A percentile compares a stretch with the other conserved stretches of the same genome.
phyloP scores from a whole-genome alignment of 2,888 invertebrate genomes.

The Nomada fabriciana region DNA sequence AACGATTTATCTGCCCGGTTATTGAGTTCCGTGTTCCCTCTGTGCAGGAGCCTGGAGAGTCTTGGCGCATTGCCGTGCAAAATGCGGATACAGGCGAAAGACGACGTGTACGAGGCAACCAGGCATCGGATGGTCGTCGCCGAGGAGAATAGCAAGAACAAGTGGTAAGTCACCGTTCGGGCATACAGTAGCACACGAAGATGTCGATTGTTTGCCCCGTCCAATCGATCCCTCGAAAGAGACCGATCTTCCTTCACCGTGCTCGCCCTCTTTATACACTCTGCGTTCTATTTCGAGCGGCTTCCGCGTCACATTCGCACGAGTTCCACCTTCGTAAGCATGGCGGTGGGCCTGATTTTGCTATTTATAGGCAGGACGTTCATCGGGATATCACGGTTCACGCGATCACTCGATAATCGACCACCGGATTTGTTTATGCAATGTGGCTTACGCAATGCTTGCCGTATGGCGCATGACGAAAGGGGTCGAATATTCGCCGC shows the following conservation, averaged over 20 bases:
- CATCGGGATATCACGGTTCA: slow-evolving; percentile 4
- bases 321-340: slow-evolving; percentile 18
- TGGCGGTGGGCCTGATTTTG: neutral
- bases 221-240: slow-evolving; percentile 40
- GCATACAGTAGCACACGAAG: neutral
- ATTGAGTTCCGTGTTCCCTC: slow-evolving; percentile 18
- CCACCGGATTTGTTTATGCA: slow-evolving; percentile 2
- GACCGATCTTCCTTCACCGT: slow-evolving; percentile 28
- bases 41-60: slow-evolving; percentile 89
- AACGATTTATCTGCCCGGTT: slow-evolving; percentile 11
- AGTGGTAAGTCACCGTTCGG: slow-evolving; percentile 88
- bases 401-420: slow-evolving; percentile 21
- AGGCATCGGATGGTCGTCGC: slow-evolving; percentile 96
- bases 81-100: slow-evolving; percentile 97
- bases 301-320: slow-evolving; percentile 38
- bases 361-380: slow-evolving; percentile 15
- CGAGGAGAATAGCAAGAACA: slow-evolving; percentile 96
- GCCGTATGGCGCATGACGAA: too few relatives aligned
- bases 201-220: slow-evolving; percentile 1
- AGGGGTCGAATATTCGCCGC: neutral
- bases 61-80: slow-evolving; percentile 94
- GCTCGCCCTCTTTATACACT: neutral
- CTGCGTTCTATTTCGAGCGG: slow-evolving; percentile 33
- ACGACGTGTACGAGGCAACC: slow-evolving; percentile 97
- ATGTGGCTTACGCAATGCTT: neutral